phyloP scores from a whole-genome alignment of 1,140 invertebrate species.

The Tenebrio molitor region DNA sequence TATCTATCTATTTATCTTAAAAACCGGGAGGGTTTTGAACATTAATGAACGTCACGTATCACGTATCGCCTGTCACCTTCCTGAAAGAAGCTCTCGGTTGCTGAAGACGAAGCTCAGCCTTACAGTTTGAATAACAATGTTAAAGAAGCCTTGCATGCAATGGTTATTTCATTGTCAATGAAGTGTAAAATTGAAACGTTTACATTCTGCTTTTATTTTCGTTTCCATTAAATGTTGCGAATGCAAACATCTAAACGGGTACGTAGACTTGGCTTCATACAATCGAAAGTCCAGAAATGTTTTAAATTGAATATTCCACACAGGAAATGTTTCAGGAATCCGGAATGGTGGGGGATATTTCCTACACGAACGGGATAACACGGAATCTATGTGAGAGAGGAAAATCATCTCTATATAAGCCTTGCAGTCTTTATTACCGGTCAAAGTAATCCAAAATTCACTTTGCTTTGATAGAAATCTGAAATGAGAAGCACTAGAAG shows the following conservation, averaged over 20 bases:
- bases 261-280: constrained; percentile 2
- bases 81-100: neutral
- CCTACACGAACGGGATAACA: constrained; percentile 8
- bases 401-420: neutral
- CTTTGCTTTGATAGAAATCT: no score
- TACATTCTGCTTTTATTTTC: constrained; percentile 23
- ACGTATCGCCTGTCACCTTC: neutral
- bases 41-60: no score
- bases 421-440: neutral
- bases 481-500: no score
- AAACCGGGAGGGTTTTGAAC: no score
- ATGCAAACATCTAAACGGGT: constrained; percentile 11
- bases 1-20: no score
- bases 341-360: constrained; percentile 1
- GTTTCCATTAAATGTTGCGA: neutral
- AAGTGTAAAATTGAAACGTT: constrained; percentile 22
- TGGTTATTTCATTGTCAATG: constrained; percentile 15
- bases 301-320: constrained; percentile 14
- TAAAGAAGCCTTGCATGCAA: neutral
- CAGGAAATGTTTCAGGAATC: constrained; percentile 23
- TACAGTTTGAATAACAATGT: constrained; percentile 3
- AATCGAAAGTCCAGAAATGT: constrained; percentile 17
- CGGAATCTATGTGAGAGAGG: neutral
- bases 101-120: neutral
- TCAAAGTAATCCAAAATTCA: no score